Conservation (phyloP, 2,797 vertebrate genomes). For the Columba guinea region DNA sequence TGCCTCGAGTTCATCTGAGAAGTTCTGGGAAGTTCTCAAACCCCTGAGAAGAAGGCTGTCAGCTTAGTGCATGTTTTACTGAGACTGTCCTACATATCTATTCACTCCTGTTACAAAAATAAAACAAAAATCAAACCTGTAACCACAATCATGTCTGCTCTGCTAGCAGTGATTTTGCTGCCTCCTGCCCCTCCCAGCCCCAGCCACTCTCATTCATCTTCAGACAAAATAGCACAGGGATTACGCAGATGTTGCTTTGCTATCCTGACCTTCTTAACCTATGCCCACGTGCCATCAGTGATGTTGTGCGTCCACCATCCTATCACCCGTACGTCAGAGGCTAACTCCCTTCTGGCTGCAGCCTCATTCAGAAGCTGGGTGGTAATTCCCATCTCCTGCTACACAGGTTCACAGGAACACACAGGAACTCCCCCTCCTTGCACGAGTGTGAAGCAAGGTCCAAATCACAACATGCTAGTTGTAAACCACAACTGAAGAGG, state of each 20-base stretch:
- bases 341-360: conserved; percentile 32
- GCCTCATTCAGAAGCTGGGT: neutral
- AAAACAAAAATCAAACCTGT: neutral
- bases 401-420: neutral
- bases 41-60: neutral
- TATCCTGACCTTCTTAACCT: conserved; percentile 63
- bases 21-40: neutral
- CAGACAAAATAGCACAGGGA: conserved; percentile 50
- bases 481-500: neutral
- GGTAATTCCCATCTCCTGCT: neutral
- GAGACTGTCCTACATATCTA: neutral
- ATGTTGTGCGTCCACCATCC: neutral
- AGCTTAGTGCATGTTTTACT: neutral
- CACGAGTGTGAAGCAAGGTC: neutral
- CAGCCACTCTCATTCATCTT: conserved; percentile 49
- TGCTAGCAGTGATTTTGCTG: neutral
- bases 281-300: neutral
- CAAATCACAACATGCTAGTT: neutral
- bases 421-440: neutral
- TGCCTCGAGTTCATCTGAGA: neutral
- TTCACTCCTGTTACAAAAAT: neutral
- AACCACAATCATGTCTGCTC: neutral
- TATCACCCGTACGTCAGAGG: neutral
- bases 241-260: conserved; percentile 57
- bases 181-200: neutral